Evolutionary conservation across 2,888 invertebrate genomes (phyloP).

Genomic region (Nemapogon koenigi): DNA sequence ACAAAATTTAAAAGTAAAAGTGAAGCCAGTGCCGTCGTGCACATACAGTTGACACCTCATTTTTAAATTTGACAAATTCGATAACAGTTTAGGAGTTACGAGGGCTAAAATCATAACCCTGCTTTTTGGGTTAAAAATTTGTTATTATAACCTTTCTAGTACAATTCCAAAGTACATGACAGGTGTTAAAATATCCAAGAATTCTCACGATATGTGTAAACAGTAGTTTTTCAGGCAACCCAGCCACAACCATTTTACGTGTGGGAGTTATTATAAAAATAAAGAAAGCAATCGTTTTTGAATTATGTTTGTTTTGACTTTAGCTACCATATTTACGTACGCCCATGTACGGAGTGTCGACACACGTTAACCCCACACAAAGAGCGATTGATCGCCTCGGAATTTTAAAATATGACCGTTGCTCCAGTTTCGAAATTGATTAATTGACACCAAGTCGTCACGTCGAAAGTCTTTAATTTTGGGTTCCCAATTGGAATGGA

Average conservation of each 20-base stretch:
- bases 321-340: slow-evolving; percentile 40
- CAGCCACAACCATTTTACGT: slow-evolving; percentile 32
- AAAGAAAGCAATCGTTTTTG: slow-evolving; percentile 48
- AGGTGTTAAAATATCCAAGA: too few relatives aligned
- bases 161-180: too few relatives aligned
- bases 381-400: slow-evolving; percentile 46
- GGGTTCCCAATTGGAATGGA: slow-evolving; percentile 20
- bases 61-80: too few relatives aligned
- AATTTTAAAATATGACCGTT: slow-evolving; percentile 44
- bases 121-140: too few relatives aligned
- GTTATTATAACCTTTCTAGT: too few relatives aligned
- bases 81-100: too few relatives aligned
- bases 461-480: slow-evolving; percentile 14
- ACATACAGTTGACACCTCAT: too few relatives aligned
- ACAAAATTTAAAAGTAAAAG: too few relatives aligned
- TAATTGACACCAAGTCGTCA: slow-evolving; percentile 39
- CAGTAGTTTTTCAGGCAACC: slow-evolving; percentile 12
- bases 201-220: slow-evolving; percentile 1
- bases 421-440: slow-evolving; percentile 55
- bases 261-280: slow-evolving; percentile 52
- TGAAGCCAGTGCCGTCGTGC: too few relatives aligned
- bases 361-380: slow-evolving; percentile 55
- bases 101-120: too few relatives aligned
- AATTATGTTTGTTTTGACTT: slow-evolving; percentile 57
- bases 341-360: slow-evolving; percentile 34